phyloP scores from a whole-genome alignment of 2,113 vertebrate species.

The Shinisaurus crocodilurus region DNA sequence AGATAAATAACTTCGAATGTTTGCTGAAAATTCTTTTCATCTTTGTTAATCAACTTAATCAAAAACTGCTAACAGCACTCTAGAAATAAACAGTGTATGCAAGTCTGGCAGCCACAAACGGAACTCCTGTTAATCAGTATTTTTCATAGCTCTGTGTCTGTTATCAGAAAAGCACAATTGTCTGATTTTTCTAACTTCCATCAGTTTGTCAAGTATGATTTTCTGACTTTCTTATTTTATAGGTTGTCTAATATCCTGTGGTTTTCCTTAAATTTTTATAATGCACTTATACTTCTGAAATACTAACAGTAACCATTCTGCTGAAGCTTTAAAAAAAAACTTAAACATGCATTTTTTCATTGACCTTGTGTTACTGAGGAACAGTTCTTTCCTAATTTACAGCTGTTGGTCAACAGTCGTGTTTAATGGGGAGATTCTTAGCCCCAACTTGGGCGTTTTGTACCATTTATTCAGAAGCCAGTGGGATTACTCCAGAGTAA shows the following conservation, averaged over 20 bases:
- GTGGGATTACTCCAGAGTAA: background rate
- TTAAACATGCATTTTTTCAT: background rate
- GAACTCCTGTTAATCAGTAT: background rate
- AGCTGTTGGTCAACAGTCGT: background rate
- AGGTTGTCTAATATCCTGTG: background rate
- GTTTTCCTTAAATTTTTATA: background rate
- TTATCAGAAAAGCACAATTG: background rate
- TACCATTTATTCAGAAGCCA: background rate
- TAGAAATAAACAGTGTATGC: background rate
- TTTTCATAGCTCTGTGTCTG: background rate
- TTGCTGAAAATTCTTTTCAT: background rate
- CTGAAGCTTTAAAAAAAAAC: background rate
- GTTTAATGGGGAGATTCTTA: background rate
- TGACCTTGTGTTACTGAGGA: background rate
- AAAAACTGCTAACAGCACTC: background rate
- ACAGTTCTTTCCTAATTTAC: background rate
- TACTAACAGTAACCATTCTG: background rate
- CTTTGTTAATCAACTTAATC: background rate
- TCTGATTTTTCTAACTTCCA: background rate
- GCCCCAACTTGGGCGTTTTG: background rate
- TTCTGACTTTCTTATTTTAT: background rate
- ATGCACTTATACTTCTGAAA: background rate
- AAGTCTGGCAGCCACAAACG: background rate
- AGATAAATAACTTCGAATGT: background rate
- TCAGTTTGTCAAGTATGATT: slow-evolving; percentile 6